Evolutionary conservation across 1,140 invertebrate genomes (phyloP).

Genomic region (Acromyrmex echinatior): DNA sequence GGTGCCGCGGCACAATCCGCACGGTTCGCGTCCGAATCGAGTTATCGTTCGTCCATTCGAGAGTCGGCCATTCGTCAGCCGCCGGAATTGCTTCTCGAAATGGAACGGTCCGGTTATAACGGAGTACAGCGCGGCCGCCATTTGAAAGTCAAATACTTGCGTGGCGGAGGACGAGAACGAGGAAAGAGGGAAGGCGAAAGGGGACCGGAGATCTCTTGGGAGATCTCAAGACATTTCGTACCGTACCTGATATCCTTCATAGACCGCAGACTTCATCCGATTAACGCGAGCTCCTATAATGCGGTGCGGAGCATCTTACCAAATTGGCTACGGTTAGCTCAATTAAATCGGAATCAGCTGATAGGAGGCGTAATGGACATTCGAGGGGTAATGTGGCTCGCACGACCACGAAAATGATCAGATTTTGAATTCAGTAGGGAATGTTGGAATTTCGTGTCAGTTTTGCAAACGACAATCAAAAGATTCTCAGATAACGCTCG

Average conservation of each 20-base stretch:
- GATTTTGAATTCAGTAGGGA: conserved; percentile 20
- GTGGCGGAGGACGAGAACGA: conserved; percentile 53
- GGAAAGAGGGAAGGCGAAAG: background rate
- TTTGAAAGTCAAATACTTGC: conserved; percentile 82
- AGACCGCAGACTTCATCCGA: conserved; percentile 79
- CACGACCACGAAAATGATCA: background rate
- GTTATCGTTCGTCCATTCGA: conserved; percentile 71
- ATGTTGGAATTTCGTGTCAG: conserved; percentile 4
- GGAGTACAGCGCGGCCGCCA: conserved; percentile 72
- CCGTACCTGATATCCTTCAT: conserved; percentile 66
- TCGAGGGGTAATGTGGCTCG: background rate
- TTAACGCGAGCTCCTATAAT: conserved; percentile 78
- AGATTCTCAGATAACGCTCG: conserved; percentile 22
- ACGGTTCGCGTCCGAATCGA: conserved; percentile 68
- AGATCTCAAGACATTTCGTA: conserved; percentile 79
- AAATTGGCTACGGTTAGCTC: conserved; percentile 72
- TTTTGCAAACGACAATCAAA: conserved; percentile 5
- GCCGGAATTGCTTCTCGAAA: conserved; percentile 78
- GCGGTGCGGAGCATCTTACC: conserved; percentile 72
- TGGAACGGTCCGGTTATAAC: conserved; percentile 78
- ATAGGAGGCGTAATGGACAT: conserved; percentile 27
- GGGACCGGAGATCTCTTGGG: conserved; percentile 32
- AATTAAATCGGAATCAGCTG: conserved; percentile 72
- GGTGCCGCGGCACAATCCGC: conserved; percentile 64
- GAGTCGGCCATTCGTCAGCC: conserved; percentile 75